Conservation (phyloP, 2,888 invertebrate genomes). For the Eupelmus urozonus region DNA sequence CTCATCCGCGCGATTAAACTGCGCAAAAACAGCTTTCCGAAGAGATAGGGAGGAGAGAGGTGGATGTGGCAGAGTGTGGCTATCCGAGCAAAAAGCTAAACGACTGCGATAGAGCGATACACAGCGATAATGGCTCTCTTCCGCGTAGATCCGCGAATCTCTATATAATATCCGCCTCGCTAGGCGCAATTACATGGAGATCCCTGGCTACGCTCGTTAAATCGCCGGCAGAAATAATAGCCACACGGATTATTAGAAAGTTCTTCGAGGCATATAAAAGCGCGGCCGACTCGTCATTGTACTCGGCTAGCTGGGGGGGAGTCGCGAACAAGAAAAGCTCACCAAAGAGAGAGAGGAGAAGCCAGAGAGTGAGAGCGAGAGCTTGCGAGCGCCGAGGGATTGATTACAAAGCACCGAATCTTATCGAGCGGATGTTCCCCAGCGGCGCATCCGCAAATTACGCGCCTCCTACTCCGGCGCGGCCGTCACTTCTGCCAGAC, state of each 20-base stretch:
- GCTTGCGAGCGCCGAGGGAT: slow-evolving; percentile 36
- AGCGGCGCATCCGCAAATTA: slow-evolving; percentile 33
- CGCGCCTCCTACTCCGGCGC: neutral
- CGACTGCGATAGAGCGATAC: too few species aligned
- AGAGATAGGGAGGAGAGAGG: neutral
- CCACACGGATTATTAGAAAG: slow-evolving; percentile 57
- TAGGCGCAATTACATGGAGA: slow-evolving; percentile 54
- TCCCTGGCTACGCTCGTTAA: slow-evolving; percentile 42
- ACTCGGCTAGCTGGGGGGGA: neutral
- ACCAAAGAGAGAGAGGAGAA: neutral
- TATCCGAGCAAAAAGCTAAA: neutral
- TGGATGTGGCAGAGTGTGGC: neutral
- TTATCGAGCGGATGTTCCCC: slow-evolving; percentile 47
- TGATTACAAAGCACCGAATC: slow-evolving; percentile 57
- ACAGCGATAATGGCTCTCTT: slow-evolving; percentile 42
- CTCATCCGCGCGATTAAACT: slow-evolving; percentile 58
- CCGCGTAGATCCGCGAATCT: neutral
- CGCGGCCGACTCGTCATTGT: slow-evolving; percentile 44
- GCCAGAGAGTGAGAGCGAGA: neutral
- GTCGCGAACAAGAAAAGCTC: slow-evolving; percentile 23
- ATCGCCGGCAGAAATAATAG: slow-evolving; percentile 55
- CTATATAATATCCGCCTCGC: neutral
- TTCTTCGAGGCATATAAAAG: slow-evolving; percentile 49
- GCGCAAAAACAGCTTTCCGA: slow-evolving; percentile 49
- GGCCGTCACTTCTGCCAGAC: slow-evolving; percentile 36